Base-by-base conservation (phyloP, 2,113 vertebrate species). In the Toxotes jaculatrix region DNA sequence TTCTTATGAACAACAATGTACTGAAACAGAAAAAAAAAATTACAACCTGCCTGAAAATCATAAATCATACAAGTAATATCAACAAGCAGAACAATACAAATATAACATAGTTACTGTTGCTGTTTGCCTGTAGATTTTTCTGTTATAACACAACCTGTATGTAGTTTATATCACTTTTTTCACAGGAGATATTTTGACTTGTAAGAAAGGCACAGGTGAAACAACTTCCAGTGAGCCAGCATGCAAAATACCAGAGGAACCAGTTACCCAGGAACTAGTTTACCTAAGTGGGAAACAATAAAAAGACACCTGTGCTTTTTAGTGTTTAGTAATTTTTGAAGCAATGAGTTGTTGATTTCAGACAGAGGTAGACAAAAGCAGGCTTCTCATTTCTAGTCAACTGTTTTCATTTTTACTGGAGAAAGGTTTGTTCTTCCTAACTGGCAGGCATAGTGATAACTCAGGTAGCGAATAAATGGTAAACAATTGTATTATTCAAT, bases 11-110 rank as follows among this genome's bases (percentile, higher is more conserved):
- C n/a, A n/a, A n/a, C n/a, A n/a, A n/a, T n/a, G n/a, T 43, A 12
- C 43, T 45, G 43, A 13, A 57, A 71, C 17, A 74, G n/a, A 78
- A 12, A 62, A 74, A 43, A 56, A 60, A 2, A 27, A 63, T 55
- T 27, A 57, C 23, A 62, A 43, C 21, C 21, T 43, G 49, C 74
- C 23, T 4, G 27, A 49, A 68, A 79, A 49, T 36, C 49, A 69
- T 59, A 55, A 67, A 82, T 81, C 56, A 82, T 0, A 17, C 5
- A 57, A 65, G 19, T 60, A 47, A 77, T 72, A 79, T 57, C 34
- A 80, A 69, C 21, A 49, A 65, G 70, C 8, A 74, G 66, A 74
- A 77, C 27, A 67, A 55, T 55, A 55, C 7, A 51, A 51, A 47
- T 43, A 7, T n/a, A n/a, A 43, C 42, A 43, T 43, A 36, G 34